These are phyloP conservation scores for Coremacera marginata DNA, from an alignment of 2,888 invertebrate species.

Conservation along the genomic window DNA sequence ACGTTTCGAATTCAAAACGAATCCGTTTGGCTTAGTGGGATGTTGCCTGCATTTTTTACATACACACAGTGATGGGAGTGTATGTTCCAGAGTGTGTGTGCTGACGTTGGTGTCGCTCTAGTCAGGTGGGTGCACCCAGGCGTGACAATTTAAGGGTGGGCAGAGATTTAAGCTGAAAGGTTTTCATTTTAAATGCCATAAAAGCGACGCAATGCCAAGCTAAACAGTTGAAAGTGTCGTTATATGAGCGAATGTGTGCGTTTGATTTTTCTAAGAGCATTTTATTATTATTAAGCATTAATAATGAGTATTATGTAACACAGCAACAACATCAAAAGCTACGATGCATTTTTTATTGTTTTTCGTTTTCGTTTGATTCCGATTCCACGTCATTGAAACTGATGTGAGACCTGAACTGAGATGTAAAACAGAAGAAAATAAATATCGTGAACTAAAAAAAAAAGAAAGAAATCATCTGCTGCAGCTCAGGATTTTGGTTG, in stretches of 20 bases:
- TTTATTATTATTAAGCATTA: background rate
- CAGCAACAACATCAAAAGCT: background rate
- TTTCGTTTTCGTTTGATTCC: no score
- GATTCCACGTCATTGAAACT: no score
- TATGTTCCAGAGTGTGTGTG: background rate
- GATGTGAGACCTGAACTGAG: no score
- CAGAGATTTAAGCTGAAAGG: background rate
- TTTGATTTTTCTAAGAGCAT: background rate
- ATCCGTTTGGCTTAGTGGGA: no score
- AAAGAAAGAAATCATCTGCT: background rate
- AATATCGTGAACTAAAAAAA: background rate
- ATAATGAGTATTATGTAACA: background rate
- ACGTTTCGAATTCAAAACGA: no score
- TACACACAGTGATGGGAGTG: background rate
- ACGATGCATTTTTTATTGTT: no score
- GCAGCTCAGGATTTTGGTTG: background rate
- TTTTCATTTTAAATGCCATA: slow-evolving; percentile 19
- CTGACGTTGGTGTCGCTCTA: background rate
- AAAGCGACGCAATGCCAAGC: no score
- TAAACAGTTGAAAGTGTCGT: no score
- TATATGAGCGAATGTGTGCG: background rate
- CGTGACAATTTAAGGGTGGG: background rate
- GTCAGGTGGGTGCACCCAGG: background rate
- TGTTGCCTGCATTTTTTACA: background rate
- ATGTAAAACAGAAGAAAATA: no score